A percentile compares a stretch with the other conserved stretches of the same genome.
Conservation (phyloP, 2,888 invertebrate genomes). For the Diarsia rubi region DNA sequence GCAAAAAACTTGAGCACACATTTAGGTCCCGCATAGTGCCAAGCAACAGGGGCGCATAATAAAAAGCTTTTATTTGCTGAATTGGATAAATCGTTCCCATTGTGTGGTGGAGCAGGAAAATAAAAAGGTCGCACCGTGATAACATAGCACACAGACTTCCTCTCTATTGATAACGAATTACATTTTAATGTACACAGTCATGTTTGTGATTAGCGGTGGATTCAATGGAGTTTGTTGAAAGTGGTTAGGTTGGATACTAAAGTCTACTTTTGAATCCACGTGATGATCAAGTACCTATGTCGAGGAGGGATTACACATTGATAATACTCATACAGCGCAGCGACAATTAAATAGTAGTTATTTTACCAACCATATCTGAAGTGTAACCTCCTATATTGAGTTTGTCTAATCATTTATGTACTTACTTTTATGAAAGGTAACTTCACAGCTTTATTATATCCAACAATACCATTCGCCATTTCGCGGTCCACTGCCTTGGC, state of each 20-base stretch:
- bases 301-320: neutral
- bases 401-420: neutral
- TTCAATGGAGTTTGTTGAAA: conserved; percentile 2
- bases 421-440: too few species aligned
- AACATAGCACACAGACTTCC: conserved; percentile 32
- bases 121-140: conserved; percentile 24
- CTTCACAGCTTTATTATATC: too few species aligned
- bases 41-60: conserved; percentile 1
- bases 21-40: neutral
- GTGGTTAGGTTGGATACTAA: neutral
- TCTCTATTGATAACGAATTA: conserved; percentile 47
- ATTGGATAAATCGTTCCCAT: conserved; percentile 32
- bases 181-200: conserved; percentile 9
- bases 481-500: neutral
- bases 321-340: neutral
- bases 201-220: conserved; percentile 15
- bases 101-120: conserved; percentile 24
- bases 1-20: neutral
- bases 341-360: neutral
- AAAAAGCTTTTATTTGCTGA: conserved; percentile 16
- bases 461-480: too few species aligned
- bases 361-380: neutral
- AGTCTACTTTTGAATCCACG: neutral
- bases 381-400: neutral
- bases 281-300: neutral